These are phyloP conservation scores for Petrocephalus microphthalmus DNA, from an alignment of 2,113 vertebrate species.

Conservation along the genomic window DNA sequence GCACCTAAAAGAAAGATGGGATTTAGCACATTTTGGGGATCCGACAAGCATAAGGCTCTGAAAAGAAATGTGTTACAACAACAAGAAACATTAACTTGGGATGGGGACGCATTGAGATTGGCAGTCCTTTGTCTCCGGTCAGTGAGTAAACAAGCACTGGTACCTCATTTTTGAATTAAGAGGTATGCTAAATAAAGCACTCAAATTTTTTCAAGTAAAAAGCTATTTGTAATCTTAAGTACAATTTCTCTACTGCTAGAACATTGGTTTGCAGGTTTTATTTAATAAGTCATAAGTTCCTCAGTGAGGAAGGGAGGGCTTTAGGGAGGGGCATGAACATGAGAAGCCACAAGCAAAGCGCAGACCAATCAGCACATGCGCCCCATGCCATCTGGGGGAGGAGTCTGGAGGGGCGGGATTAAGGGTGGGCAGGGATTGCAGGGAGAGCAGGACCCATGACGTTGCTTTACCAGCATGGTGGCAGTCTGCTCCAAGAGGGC, in stretches of 20 bases:
- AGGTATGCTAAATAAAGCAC: not conserved
- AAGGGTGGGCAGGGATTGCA: constrained; percentile 59
- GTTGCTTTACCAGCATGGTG: constrained; percentile 80
- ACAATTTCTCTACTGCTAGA: not conserved
- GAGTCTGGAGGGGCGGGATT: constrained; percentile 46
- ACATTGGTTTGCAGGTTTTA: not conserved
- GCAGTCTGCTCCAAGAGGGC: constrained; percentile 82
- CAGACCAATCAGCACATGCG: constrained; percentile 27
- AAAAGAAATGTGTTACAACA: not conserved
- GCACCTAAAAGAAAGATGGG: not conserved
- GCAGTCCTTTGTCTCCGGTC: not conserved
- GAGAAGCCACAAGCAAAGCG: constrained; percentile 26
- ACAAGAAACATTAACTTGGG: not conserved
- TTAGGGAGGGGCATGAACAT: constrained; percentile 12
- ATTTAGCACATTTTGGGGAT: not conserved
- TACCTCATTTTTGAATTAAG: not conserved
- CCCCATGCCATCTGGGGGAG: constrained; percentile 23
- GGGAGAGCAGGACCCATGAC: constrained; percentile 18
- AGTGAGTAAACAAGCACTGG: not conserved
- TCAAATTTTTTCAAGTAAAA: not conserved
- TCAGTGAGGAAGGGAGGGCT: not conserved
- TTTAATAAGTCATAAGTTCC: not conserved
- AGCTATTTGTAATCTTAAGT: not conserved
- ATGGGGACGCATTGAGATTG: constrained; percentile 5
- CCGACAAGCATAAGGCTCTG: not conserved